Base-by-base conservation (phyloP, 2,888 invertebrate species). In the Unio delphinus region DNA sequence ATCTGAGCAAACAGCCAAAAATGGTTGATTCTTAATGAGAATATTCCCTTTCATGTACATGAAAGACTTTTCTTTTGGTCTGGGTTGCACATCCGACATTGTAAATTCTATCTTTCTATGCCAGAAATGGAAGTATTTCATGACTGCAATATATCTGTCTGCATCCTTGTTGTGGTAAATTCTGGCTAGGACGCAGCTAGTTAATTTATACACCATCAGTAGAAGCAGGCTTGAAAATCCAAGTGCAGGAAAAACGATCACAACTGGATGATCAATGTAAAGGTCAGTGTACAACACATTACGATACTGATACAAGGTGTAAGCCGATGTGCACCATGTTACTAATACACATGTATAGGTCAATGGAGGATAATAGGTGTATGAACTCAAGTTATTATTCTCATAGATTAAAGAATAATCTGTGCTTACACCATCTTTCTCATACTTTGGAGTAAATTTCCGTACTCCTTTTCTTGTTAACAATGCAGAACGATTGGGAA, bases 1-100 rank as follows among this genome's bases (percentile, higher is more conserved):
- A 67, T 83, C 82, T 26, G 69, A 63, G 15, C 78, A 70, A 0
- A 76, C 68, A 8, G 77, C 62, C 55, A 69, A 61, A n/a, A 57
- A 73, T 6, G 67, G 57, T 17, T 65, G 55, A 18, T 64, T 61
- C 18, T 61, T 61, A 57, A 73, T 73, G 18, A 54, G 61, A 23
- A 73, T 5, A 64, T 73, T 73, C 34, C 73, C 73, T 20, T 55
- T 45, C 55, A 69, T 62, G 8, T n/a, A 17, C 11, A 61, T 65
- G 6, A 30, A 55, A 8, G 64, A 18, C 3, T 45, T 28, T 30
- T 55, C 26, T 20, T 58, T 64, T 18, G 55, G 55, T 55, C 55
- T 57, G 26, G 61, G 56, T 18, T 57, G 57, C 5, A 55, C 69
- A n/a, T 64, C 45, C 0, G 64, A 30, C 45, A 69, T 20, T 45